Evolutionary conservation across 2,888 invertebrate genomes (phyloP), one percentile per base, ranked within the genome.

Genomic region (Thyatira batis): DNA sequence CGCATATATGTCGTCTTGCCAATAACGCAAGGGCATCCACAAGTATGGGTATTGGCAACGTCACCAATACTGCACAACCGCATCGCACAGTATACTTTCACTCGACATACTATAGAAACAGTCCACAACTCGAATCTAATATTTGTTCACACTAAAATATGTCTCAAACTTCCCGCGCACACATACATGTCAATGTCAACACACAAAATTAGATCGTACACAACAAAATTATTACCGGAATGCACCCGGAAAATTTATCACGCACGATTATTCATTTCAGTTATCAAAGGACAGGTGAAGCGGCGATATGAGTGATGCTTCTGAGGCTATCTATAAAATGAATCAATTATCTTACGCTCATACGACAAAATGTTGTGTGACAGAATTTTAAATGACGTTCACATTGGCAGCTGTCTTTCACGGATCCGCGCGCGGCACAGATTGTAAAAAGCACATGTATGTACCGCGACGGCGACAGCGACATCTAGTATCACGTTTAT

Each of bases 31-130:
- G 84, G 82, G 76, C 79, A 78, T 63, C 60, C 61, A 66, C 65
- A 61, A 63, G 54, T 63, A 63, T 68, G 62, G 60, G 45, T 73
- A 69, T 76, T 77, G 74, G 79, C 77, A 79, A 82, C 81, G 82
- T 81, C 80, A 83, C 77, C 57, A 63, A 60, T 67, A 56, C 66
- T 65, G 57, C 72, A 78, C 76, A 75, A 75, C 77, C 80, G 73
- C 78, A 78, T 81, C 72, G 76, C 83, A 76, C 79, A 74, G 61
- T 73, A 69, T 67, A 87, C 88, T 89, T 89, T 89, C 89, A 86
- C 88, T 79, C 56, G 61, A 65, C 67, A 73, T 69, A 55, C 57
- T 56, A 62, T 53, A 61, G 67, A 70, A 70, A 67, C 66, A 72
- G 60, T 54, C 63, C 57, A 61, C 57, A 55, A 51, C 52, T 54